These are phyloP conservation scores for Drosophila vallismaia DNA, from an alignment of 2,888 invertebrate species.

Conservation along the genomic window DNA sequence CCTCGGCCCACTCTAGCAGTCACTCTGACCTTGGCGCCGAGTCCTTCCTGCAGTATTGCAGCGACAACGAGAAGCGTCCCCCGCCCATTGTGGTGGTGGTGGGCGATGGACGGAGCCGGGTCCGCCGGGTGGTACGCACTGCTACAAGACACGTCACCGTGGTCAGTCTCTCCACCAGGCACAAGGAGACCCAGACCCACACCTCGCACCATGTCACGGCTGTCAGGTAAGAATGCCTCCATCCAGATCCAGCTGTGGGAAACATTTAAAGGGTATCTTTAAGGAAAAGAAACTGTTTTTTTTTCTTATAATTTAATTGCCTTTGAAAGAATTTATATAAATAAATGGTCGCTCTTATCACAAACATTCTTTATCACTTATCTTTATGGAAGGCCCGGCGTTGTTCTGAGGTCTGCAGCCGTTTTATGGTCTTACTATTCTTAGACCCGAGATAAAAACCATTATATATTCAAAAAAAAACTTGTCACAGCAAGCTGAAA, in stretches of 20 bases:
- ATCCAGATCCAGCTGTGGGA: background rate
- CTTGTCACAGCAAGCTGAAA: background rate
- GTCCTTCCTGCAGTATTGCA: slow-evolving; percentile 82
- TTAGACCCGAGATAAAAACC: slow-evolving; percentile 2
- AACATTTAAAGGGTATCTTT: no score
- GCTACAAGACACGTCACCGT: slow-evolving; percentile 84
- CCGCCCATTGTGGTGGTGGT: slow-evolving; percentile 84
- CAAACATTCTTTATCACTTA: slow-evolving; percentile 21
- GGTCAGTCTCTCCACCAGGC: slow-evolving; percentile 84
- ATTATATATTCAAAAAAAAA: background rate
- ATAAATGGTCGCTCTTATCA: slow-evolving; percentile 19
- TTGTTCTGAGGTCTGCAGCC: slow-evolving; percentile 16
- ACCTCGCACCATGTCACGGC: slow-evolving; percentile 84
- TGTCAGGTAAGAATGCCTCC: slow-evolving; percentile 82
- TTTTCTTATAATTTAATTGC: no score
- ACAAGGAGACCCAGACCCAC: slow-evolving; percentile 84
- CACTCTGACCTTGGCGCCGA: slow-evolving; percentile 61
- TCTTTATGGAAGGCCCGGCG: slow-evolving; percentile 35
- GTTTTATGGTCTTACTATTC: slow-evolving; percentile 28
- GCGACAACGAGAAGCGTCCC: slow-evolving; percentile 81
- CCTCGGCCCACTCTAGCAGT: slow-evolving; percentile 19
- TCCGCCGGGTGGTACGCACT: slow-evolving; percentile 83
- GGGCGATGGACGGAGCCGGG: slow-evolving; percentile 83
- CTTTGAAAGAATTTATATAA: background rate
- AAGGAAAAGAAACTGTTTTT: no score